A percentile compares a stretch with the other conserved stretches of the same genome.
Conservation (phyloP, 2,113 vertebrate species). For the Cynocephalus volans region DNA sequence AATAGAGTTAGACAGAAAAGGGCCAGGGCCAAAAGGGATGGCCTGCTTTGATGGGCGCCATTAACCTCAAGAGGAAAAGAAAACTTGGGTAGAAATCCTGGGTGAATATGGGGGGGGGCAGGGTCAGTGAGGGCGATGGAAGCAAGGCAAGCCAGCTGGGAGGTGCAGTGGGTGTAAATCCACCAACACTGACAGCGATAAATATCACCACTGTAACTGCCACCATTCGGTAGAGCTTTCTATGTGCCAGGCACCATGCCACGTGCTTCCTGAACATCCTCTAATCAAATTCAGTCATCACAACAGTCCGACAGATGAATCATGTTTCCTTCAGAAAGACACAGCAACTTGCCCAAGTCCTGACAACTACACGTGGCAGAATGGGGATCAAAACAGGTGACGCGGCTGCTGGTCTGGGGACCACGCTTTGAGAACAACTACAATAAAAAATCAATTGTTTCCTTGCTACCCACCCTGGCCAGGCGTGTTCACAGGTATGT, state of each 20-base stretch:
- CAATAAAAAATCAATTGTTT: neutral
- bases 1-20: neutral
- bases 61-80: neutral
- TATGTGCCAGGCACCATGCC: neutral
- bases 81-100: neutral
- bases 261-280: neutral
- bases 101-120: accelerated
- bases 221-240: neutral
- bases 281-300: neutral
- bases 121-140: accelerated
- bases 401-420: neutral
- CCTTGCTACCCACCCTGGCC: neutral
- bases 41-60: neutral
- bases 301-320: neutral
- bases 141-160: no score
- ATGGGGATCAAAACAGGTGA: neutral
- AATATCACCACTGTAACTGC: neutral
- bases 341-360: neutral
- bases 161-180: accelerated
- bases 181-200: neutral
- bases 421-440: neutral
- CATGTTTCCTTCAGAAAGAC: neutral
- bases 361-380: neutral
- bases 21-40: neutral
- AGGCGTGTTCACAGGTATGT: neutral